Conservation (phyloP, 2,113 vertebrate genomes). For the Galbula dea region DNA sequence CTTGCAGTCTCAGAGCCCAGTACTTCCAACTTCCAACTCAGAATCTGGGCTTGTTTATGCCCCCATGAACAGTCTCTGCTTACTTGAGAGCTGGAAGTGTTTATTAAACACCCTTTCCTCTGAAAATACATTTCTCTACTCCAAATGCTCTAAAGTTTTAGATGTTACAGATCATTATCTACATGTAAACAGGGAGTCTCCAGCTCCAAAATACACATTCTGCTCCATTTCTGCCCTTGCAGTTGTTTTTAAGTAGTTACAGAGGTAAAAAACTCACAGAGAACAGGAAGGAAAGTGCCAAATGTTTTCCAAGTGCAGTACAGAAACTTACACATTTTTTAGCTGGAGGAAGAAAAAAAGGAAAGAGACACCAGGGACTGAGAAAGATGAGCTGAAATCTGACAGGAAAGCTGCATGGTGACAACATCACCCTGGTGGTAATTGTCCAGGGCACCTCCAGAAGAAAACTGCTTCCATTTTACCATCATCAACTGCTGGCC, state of each 20-base stretch:
- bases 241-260: not conserved
- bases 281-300: not conserved
- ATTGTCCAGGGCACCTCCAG: not conserved
- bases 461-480: not conserved
- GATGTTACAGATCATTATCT: not conserved
- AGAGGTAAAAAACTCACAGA: not conserved
- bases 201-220: not conserved
- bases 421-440: not conserved
- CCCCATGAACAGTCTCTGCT: not conserved
- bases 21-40: not conserved
- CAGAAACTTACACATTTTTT: not conserved
- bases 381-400: not conserved
- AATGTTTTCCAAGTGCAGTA: not conserved
- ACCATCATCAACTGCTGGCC: not conserved
- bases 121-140: not conserved
- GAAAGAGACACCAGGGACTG: not conserved
- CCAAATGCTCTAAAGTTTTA: not conserved
- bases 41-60: not conserved
- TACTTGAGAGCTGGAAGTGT: not conserved
- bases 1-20: not conserved
- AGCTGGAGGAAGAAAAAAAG: not conserved
- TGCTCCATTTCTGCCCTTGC: not conserved
- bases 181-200: not conserved
- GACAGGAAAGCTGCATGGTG: not conserved
- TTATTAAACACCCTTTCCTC: constrained; percentile 10